These are phyloP conservation scores for Plagodis dolabraria DNA, from an alignment of 2,888 invertebrate genomes.

Conservation along the genomic window DNA sequence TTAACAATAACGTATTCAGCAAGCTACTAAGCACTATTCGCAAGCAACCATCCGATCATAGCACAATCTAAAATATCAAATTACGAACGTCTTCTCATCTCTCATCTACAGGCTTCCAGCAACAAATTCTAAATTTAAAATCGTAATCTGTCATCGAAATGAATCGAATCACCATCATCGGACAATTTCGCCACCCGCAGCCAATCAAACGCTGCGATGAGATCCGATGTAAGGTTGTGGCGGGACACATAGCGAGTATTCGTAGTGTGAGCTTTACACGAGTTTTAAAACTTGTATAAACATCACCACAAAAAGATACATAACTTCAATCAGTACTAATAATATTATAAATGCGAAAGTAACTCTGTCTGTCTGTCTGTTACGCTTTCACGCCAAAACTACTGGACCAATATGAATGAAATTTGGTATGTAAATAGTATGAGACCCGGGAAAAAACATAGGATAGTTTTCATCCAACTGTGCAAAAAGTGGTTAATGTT, in stretches of 20 bases:
- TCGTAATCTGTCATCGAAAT: conserved; percentile 80
- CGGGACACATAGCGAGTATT: conserved; percentile 32
- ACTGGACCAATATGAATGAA: no score
- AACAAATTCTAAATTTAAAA: conserved; percentile 48
- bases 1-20: no score
- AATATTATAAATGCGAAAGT: no score
- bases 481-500: no score
- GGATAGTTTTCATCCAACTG: no score
- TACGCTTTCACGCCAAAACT: no score
- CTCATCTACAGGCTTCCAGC: conserved; percentile 27
- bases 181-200: conserved; percentile 82
- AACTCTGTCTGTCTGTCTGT: no score
- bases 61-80: conserved; percentile 24
- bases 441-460: no score
- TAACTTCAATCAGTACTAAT: no score
- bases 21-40: not conserved
- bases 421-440: no score
- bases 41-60: conserved; percentile 2
- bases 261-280: not conserved
- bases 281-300: not conserved
- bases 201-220: conserved; percentile 80
- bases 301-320: no score
- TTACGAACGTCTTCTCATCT: conserved; percentile 22
- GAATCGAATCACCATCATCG: conserved; percentile 75
- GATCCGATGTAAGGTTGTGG: conserved; percentile 63